Percentiles rank a stretch among this genome's conserved stretches.
Evolutionary conservation across 2,797 vertebrate species (phyloP).

Genomic region (Coregonus ussuriensis): DNA sequence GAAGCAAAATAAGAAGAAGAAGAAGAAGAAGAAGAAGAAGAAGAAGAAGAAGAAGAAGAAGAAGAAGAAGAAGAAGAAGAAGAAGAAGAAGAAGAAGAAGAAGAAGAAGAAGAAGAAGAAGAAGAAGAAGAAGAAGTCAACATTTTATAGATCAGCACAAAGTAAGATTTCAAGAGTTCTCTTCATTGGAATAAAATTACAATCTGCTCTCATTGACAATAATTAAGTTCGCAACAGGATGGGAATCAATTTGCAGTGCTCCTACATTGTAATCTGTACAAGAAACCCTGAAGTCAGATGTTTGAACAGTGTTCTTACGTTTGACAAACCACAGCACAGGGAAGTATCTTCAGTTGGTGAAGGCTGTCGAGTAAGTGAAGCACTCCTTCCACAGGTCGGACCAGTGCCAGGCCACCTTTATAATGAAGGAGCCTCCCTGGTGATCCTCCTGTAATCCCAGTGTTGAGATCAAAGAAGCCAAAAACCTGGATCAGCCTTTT

Average conservation of each 20-base stretch:
- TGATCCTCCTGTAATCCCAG: conserved; percentile 73
- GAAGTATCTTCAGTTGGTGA: conserved; percentile 73
- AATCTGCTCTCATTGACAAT: background rate
- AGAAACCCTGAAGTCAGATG: background rate
- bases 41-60: too few relatives aligned
- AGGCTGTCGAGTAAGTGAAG: conserved; percentile 67
- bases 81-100: too few relatives aligned
- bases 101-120: background rate
- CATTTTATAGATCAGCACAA: background rate
- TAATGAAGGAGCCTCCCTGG: conserved; percentile 75
- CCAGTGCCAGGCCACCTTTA: conserved; percentile 78
- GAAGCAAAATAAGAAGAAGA: too few relatives aligned
- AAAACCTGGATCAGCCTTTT: conserved; percentile 73
- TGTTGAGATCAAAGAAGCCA: conserved; percentile 71
- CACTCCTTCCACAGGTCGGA: conserved; percentile 81
- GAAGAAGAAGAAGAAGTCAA: background rate
- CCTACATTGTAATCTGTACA: background rate
- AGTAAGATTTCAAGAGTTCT: background rate
- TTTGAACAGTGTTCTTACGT: conserved; percentile 51
- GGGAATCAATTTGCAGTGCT: background rate
- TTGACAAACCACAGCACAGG: conserved; percentile 72
- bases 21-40: too few relatives aligned
- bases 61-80: background rate
- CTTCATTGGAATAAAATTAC: background rate
- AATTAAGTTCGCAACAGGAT: background rate